Evolutionary conservation across 2,888 invertebrate genomes (phyloP), one percentile per base, ranked within the genome.

Genomic region (Frankliniella fusca): DNA sequence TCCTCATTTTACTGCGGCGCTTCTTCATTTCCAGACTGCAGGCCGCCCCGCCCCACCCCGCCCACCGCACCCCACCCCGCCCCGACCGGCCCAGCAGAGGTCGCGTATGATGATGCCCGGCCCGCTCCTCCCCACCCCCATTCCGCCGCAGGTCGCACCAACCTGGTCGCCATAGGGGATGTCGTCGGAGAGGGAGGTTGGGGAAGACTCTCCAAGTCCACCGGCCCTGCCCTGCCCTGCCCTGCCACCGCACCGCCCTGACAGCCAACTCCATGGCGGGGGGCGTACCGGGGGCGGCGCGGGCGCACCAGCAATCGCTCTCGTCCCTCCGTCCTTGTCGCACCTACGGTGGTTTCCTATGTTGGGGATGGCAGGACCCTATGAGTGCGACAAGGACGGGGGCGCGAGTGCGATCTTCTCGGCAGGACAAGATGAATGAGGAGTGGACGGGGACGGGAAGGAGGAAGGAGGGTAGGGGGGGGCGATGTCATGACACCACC

Each of bases 1-100:
- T 38, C 38, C 38, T 76, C 70, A 76, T 76, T 76, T 76, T 23
- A 27, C 70, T 76, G 27, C 27, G 27, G 70, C 70, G 27, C 70
- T 76, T 76, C 70, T 23, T 76, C 70, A 27, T 27, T 76, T 27
- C 27, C 70, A 27, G 70, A 27, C 70, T 76, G 70, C 70, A 76
- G 70, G 70, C 70, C 70, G n/a, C 70, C 70, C 23, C 7, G 54
- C 54, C 54, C 38, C 38, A 5, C 38, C 38, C 2, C 38, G n/a
- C n/a, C n/a, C n/a, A 27, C 70, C 27, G 70, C 70, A 76, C 27
- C 27, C 70, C 70, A 23, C 70, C 70, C 23, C 7, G 54, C 54
- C 54, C 38, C 38, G 38, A 2, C 38, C 2, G n/a, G n/a, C n/a
- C n/a, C n/a, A n/a, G n/a, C n/a, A n/a, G n/a, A n/a, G n/a, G n/a